Evolutionary conservation across 2,888 invertebrate species (phyloP), one percentile per base, ranked within the genome.

Genomic region (Cheiracanthium punctorium): DNA sequence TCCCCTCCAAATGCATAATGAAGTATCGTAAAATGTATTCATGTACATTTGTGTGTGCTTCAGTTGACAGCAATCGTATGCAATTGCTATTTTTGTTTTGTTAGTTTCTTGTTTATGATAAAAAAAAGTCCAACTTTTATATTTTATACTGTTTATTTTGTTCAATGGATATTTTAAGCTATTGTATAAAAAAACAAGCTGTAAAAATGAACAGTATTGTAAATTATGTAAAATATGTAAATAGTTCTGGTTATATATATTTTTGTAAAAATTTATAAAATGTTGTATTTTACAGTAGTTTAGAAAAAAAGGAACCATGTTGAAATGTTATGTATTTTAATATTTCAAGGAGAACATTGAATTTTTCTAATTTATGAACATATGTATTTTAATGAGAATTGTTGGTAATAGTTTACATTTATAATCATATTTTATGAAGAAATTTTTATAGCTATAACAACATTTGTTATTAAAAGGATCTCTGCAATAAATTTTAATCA

Each of bases 171-270:
- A 58, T 58, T 20, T 58, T 58, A 17, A 24, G 24, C 58, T 58
- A 7, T 58, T 48, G 17, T 17, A n/a, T 24, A 17, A 17, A 58
- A 58, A 12, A 17, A 20, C 24, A 24, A 20, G 2, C 1, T 58
- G 24, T 24, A 58, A 58, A 48, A 48, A 58, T 58, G 58, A 58
- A 58, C 20, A 58, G 2, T 58, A 58, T 12, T 69, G 69, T 69
- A 69, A 32, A 69, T 69, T 69, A 20, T 69, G 69, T 69, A 69
- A 69, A 33, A 33, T 69, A 69, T 69, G 69, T 69, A 69, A 14
- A 69, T 69, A 58, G 58, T 7, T 24, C 24, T 58, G 58, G 58
- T 58, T 48, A 37, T 37, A 37, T 10, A 37, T 58, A 48, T 48
- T 48, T 48, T 58, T 58, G 58, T 58, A 58, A n/a, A 58, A 58